phyloP scores from a whole-genome alignment of 2,113 vertebrate species.

The Riparia riparia region DNA sequence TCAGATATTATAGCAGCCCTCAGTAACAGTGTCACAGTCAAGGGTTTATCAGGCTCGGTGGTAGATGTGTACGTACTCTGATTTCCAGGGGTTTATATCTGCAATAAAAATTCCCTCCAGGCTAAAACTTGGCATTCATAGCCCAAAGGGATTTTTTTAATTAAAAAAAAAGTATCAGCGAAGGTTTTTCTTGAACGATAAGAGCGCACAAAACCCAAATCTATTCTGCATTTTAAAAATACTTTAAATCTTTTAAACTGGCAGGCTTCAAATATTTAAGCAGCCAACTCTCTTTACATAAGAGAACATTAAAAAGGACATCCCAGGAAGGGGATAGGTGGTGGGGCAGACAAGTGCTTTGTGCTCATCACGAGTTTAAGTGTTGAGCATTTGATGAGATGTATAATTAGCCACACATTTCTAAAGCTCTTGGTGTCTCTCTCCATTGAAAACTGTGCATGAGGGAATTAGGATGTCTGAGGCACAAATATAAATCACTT shows the following conservation, averaged over 20 bases:
- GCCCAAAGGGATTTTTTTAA: slow-evolving; percentile 56
- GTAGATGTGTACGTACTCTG: slow-evolving; percentile 34
- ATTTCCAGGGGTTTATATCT: slow-evolving; percentile 70
- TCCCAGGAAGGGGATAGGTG: slow-evolving; percentile 45
- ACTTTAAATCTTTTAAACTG: slow-evolving; percentile 46
- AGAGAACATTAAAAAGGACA: slow-evolving; percentile 54
- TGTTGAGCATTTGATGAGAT: slow-evolving; percentile 66
- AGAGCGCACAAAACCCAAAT: not conserved
- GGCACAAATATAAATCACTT: slow-evolving; percentile 44
- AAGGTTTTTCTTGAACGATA: slow-evolving; percentile 57
- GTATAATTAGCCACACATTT: slow-evolving; percentile 68
- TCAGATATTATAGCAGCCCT: slow-evolving; percentile 72
- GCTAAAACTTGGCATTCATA: slow-evolving; percentile 62
- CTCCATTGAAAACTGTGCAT: slow-evolving; percentile 23
- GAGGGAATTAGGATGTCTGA: slow-evolving; percentile 64
- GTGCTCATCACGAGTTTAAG: slow-evolving; percentile 39
- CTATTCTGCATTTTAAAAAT: slow-evolving; percentile 48
- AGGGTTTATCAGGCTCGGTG: slow-evolving; percentile 43
- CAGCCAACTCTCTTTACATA: slow-evolving; percentile 22
- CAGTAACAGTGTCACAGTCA: slow-evolving; percentile 58
- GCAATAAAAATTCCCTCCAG: slow-evolving; percentile 62
- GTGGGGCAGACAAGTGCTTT: slow-evolving; percentile 52
- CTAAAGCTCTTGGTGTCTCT: slow-evolving; percentile 59
- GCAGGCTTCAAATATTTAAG: slow-evolving; percentile 58
- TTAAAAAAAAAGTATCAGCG: slow-evolving; percentile 9